Conservation (phyloP, 2,797 vertebrate species). For the Pygocentrus nattereri region DNA sequence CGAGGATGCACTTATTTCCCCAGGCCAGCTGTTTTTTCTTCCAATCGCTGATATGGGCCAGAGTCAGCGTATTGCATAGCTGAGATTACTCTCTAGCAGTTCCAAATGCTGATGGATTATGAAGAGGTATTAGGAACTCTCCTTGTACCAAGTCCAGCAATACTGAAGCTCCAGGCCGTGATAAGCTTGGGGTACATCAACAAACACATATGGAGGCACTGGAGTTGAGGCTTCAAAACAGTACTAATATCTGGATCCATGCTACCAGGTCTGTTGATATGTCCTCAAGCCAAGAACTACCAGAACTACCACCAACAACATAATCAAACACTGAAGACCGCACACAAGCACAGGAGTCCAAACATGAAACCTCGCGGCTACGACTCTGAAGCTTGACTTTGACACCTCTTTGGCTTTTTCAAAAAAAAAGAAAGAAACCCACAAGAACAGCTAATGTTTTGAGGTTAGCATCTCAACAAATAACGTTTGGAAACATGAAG, state of each 20-base stretch:
- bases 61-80: conserved; percentile 65
- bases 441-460: conserved; percentile 23
- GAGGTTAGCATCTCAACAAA: conserved; percentile 39
- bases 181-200: conserved; percentile 34
- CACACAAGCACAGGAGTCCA: conserved; percentile 27
- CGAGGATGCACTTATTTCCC: conserved; percentile 10
- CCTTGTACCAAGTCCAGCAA: conserved; percentile 6
- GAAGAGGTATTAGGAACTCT: conserved; percentile 37
- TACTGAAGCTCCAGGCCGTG: conserved; percentile 33
- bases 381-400: conserved; percentile 32
- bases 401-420: conserved; percentile 64
- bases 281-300: conserved; percentile 18
- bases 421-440: conserved; percentile 22
- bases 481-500: conserved; percentile 27
- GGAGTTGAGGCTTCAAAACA: conserved; percentile 29
- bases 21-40: conserved; percentile 21
- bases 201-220: conserved; percentile 38
- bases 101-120: conserved; percentile 41
- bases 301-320: conserved; percentile 25
- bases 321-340: conserved; percentile 23
- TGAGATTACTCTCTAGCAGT: conserved; percentile 44
- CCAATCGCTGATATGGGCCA: conserved; percentile 19
- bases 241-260: conserved; percentile 40
- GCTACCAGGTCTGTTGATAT: neutral
- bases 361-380: conserved; percentile 31